Base-by-base conservation (phyloP, 37 sponge, comb jelly and placozoan species). In the Cladorhizidae sp. region DNA sequence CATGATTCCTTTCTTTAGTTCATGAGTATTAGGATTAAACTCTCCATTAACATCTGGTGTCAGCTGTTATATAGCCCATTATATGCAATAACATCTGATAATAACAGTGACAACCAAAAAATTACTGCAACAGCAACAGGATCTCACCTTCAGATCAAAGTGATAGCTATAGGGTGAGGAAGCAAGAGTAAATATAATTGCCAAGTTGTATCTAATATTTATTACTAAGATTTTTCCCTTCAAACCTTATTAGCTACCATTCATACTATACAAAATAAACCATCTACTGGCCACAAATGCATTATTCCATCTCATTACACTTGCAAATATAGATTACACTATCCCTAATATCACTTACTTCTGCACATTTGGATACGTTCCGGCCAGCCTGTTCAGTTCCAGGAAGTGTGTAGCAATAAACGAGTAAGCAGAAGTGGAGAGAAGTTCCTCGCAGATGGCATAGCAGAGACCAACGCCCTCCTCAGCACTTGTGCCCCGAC, bases 401-500 rank as follows among this genome's bases (percentile, higher is more conserved):
- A 90, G 70, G 74, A 90, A 96, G 71, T 98, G 99, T 17, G 97
- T 96, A 40, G 90, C 91, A 64, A 94, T 85, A 67, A 96, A 94
- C 12, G 85, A 87, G 64, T 86, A 85, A 0, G 95, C 83, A 86
- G 89, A 77, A 15, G 65, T 86, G 21, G 70, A 41, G 21, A 99
- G 74, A 0, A 99, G 78, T 31, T 92, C 77, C 79, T 99, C 97
- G 77, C 93, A 94, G 38, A 99, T 88, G 23, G 97, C 97, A 78
- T 88, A 85, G 63, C 99, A 99, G 1, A 99, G 67, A 23, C 97
- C 99, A 31, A 94, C 89, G 20, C 99, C 99, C 74, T 99, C 99
- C 69, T 96, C 97, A 58, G 87, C 83, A 55, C 95, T 93, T 11
- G 99, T 99, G 0, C 99, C 95, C 72, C 95, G 51, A 3, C 98